A percentile compares a stretch with the other conserved stretches of the same genome.
Conservation (phyloP, 1,140 invertebrate species). For the Ruditapes philippinarum region DNA sequence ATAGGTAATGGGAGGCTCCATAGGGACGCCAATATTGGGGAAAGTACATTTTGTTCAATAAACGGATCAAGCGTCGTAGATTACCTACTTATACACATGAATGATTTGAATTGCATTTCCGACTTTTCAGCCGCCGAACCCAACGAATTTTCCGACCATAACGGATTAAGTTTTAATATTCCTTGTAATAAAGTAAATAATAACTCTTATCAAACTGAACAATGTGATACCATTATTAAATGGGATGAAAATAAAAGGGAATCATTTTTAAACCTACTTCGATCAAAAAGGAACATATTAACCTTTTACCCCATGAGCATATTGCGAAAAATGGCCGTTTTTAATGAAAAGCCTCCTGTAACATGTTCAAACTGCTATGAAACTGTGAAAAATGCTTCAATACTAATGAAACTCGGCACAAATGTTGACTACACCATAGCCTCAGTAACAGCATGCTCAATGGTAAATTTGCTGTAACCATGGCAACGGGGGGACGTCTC, state of each 20-base stretch:
- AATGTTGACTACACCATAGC: no score
- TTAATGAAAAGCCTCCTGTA: no score
- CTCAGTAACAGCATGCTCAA: no score
- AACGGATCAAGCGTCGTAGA: no score
- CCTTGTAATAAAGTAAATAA: not conserved
- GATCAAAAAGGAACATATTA: not conserved
- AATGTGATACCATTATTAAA: not conserved
- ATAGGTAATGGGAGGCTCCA: constrained; percentile 17
- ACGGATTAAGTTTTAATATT: not conserved
- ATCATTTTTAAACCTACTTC: no score
- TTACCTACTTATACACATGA: not conserved
- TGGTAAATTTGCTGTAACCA: no score
- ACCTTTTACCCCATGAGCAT: no score
- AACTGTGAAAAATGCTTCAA: no score
- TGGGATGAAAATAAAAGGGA: not conserved
- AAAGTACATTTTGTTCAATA: not conserved
- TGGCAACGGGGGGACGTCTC: no score
- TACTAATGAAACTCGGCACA: no score
- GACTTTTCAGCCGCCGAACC: not conserved
- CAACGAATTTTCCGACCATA: constrained; percentile 8
- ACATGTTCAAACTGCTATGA: no score
- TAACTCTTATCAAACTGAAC: not conserved
- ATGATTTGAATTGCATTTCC: not conserved
- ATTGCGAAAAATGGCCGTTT: no score
- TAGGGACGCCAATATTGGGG: not conserved